These are phyloP conservation scores for Ericerus pela DNA, from an alignment of 1,140 invertebrate species.

Conservation along the genomic window DNA sequence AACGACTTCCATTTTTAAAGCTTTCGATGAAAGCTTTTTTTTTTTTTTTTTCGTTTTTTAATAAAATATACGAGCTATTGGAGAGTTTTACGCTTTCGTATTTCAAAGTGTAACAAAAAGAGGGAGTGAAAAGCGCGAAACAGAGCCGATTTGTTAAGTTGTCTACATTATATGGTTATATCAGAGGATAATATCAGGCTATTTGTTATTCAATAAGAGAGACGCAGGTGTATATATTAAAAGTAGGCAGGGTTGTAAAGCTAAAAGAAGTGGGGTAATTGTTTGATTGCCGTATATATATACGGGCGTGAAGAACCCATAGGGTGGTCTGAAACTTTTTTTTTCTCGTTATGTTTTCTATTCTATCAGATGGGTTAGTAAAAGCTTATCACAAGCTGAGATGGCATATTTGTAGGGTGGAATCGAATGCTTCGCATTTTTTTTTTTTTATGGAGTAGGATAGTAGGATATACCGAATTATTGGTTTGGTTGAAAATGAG, in stretches of 20 bases:
- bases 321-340: neutral
- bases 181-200: conserved; percentile 11
- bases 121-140: neutral
- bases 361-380: too few species aligned
- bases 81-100: neutral
- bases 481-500: too few species aligned
- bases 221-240: conserved; percentile 12
- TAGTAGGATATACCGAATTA: too few species aligned
- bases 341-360: neutral
- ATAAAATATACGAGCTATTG: neutral
- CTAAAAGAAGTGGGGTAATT: conserved; percentile 2
- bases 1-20: conserved; percentile 11
- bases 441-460: too few species aligned
- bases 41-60: too few species aligned
- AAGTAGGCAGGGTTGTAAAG: neutral
- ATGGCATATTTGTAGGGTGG: too few species aligned
- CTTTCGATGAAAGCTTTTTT: conserved; percentile 4
- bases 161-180: conserved; percentile 12
- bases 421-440: too few species aligned
- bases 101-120: neutral
- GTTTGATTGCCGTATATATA: conserved; percentile 4
- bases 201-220: conserved; percentile 12
- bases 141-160: conserved; percentile 7
- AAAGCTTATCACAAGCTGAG: too few species aligned
- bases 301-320: neutral